Evolutionary conservation across 2,797 vertebrate species (phyloP).

Genomic region (Manis crassicaudata): DNA sequence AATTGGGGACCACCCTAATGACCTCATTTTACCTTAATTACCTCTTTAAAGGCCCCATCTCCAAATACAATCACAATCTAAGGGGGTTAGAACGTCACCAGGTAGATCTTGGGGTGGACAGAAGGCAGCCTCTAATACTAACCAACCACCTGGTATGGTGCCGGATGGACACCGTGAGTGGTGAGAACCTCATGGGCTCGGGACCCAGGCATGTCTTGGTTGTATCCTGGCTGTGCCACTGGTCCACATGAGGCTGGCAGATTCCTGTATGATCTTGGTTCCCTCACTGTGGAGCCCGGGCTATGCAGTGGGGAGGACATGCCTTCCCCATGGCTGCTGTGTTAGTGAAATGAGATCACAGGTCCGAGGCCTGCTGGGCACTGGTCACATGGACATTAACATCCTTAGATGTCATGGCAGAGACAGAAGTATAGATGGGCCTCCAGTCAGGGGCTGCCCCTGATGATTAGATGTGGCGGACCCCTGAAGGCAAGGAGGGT

Average conservation of each 20-base stretch:
- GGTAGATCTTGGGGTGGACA: background rate
- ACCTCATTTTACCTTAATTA: background rate
- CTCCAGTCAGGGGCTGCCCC: background rate
- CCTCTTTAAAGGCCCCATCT: background rate
- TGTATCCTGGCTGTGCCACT: background rate
- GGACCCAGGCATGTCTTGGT: background rate
- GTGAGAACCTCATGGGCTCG: background rate
- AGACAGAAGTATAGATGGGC: background rate
- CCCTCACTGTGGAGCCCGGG: background rate
- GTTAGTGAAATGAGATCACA: background rate
- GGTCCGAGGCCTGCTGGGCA: fast-evolving
- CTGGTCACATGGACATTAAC: background rate
- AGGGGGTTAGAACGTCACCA: background rate
- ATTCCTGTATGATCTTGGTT: background rate
- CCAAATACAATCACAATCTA: background rate
- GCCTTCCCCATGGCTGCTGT: background rate
- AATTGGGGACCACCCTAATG: no score
- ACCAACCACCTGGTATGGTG: background rate
- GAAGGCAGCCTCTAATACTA: no score
- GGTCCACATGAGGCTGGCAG: fast-evolving
- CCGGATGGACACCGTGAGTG: background rate
- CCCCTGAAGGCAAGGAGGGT: background rate
- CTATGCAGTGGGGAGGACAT: fast-evolving
- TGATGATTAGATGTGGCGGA: fast-evolving
- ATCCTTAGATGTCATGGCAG: background rate